A percentile compares a stretch with the other conserved stretches of the same genome.
phyloP scores from a whole-genome alignment of 2,888 invertebrate species.

The Selenia dentaria region DNA sequence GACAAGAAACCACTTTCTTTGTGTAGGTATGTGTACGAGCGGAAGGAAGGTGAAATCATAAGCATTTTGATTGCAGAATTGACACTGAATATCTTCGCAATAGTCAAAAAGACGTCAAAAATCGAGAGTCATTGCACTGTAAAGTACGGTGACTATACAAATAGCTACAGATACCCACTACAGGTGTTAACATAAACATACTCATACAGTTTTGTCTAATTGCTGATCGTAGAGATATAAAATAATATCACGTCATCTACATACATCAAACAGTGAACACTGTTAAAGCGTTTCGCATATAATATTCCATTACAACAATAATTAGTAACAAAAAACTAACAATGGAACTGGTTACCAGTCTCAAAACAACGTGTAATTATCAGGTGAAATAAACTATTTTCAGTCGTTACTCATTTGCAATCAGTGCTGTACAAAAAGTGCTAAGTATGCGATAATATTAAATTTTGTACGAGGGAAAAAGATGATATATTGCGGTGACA shows the following conservation, averaged over 20 bases:
- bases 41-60: too few relatives aligned
- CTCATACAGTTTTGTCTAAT: constrained; percentile 26
- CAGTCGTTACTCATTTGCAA: constrained; percentile 49
- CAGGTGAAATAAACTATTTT: constrained; percentile 52
- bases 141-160: constrained; percentile 10
- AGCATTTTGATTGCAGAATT: too few relatives aligned
- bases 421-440: constrained; percentile 31
- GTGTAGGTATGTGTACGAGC: too few relatives aligned
- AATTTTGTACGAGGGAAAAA: constrained; percentile 38
- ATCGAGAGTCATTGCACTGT: constrained; percentile 17
- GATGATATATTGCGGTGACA: constrained; percentile 44
- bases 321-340: constrained; percentile 50
- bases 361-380: constrained; percentile 53
- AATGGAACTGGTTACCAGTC: constrained; percentile 31
- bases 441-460: constrained; percentile 32
- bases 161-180: too few relatives aligned
- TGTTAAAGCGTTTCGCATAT: constrained; percentile 45
- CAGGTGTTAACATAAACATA: constrained; percentile 33
- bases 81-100: too few relatives aligned
- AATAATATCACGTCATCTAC: constrained; percentile 19
- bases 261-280: constrained; percentile 18
- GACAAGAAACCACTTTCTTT: too few relatives aligned
- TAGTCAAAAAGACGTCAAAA: too few relatives aligned
- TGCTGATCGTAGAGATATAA: constrained; percentile 27
- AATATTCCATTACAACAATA: constrained; percentile 47